Percentiles rank a stretch among this genome's conserved stretches.
Conservation (phyloP, 2,888 invertebrate species). For the Lumbricus terrestris region DNA sequence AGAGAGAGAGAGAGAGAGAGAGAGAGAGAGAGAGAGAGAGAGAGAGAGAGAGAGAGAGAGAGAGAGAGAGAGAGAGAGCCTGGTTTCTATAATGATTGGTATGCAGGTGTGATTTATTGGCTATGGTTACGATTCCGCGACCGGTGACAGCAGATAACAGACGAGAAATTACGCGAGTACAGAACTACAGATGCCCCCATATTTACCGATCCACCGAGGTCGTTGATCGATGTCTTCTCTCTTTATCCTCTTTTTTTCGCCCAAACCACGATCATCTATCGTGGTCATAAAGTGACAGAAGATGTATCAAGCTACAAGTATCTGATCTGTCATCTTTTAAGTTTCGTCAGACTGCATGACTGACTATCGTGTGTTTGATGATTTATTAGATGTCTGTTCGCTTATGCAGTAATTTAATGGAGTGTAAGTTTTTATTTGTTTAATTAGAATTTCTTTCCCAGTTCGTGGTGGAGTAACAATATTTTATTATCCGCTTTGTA, state of each 20-base stretch:
- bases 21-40: no score
- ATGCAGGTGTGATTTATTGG: background rate
- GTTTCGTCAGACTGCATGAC: background rate
- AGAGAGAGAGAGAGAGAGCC: no score
- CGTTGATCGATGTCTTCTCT: background rate
- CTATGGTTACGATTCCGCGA: background rate
- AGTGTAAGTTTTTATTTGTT: background rate
- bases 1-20: no score
- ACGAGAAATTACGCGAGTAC: background rate
- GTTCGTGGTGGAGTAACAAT: no score
- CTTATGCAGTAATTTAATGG: background rate
- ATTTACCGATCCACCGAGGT: background rate
- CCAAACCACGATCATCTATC: background rate
- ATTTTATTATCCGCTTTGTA: background rate
- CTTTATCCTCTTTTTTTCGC: background rate
- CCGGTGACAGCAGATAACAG: background rate
- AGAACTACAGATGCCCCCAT: background rate
- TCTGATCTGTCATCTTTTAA: background rate
- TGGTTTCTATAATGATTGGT: background rate
- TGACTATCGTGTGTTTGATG: background rate
- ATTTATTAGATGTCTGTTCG: background rate
- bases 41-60: no score
- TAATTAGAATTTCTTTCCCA: background rate
- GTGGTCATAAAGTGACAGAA: background rate
- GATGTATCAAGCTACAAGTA: background rate